phyloP scores from a whole-genome alignment of 2,113 vertebrate genomes.

The Jacana jacana region DNA sequence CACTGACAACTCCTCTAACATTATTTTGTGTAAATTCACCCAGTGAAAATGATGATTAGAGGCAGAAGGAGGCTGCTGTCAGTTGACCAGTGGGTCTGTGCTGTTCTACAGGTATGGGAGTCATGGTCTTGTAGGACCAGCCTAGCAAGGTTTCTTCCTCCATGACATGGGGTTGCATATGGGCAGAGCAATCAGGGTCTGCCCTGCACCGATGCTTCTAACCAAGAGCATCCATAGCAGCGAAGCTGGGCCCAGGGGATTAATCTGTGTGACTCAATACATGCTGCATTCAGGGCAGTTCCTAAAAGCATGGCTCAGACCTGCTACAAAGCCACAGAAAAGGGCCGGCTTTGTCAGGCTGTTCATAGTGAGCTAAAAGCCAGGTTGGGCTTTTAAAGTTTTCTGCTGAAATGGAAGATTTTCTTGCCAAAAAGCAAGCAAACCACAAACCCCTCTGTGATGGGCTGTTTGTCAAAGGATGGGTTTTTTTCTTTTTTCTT shows the following conservation, averaged over 20 bases:
- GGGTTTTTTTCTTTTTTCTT: background rate
- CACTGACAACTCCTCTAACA: background rate
- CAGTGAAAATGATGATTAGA: background rate
- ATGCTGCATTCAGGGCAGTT: background rate
- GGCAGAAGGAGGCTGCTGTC: background rate
- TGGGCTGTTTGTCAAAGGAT: background rate
- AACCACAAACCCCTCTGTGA: background rate
- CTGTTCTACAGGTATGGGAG: background rate
- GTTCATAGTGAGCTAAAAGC: background rate
- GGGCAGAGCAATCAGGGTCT: background rate
- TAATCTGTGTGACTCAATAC: background rate
- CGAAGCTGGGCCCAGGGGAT: background rate
- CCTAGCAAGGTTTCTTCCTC: background rate
- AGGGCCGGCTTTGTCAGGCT: background rate
- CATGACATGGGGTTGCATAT: fast-evolving
- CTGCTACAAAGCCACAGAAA: background rate
- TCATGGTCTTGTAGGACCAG: background rate
- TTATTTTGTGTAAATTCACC: background rate
- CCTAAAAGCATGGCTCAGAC: background rate
- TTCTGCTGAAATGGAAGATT: background rate
- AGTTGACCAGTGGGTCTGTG: background rate
- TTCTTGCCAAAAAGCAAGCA: background rate
- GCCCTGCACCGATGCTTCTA: background rate
- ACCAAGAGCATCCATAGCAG: background rate
- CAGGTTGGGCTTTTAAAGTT: background rate